Evolutionary conservation across 2,888 invertebrate species (phyloP), one percentile per base, ranked within the genome.

Genomic region (Cataglyphis cursor): DNA sequence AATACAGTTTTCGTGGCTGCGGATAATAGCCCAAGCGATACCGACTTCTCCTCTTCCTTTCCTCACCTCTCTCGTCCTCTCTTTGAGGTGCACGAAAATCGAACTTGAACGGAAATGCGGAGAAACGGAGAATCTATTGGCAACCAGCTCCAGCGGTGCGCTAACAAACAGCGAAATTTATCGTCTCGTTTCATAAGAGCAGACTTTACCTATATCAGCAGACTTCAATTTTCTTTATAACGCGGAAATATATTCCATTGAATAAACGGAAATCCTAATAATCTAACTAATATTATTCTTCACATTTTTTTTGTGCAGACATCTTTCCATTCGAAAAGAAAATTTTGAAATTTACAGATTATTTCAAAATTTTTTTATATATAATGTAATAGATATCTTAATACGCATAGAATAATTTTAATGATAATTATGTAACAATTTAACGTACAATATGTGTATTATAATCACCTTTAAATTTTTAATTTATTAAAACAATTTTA

Each of bases 21-120:
- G 88, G 87, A 89, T 89, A 87, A 89, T 86, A 87, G 85, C 72
- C 72, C 48, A 81, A 84, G 81, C 83, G 86, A 89, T 88, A 86
- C 73, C 76, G 75, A 78, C 59, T 44, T 78, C 41, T 78, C 24
- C 18, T 38, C 35, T 48, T 41, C 12, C 38, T 18, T 28, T 62
- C 48, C 41, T 18, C 54, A 38, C 6, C 57, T 18, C 24, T 28
- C 62, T n/a, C 31, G 18, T 28, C 35, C 31, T 41, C 62, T 38
- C 65, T 65, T 65, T 57, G 72, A 59, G 62, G 72, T 74, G 61
- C 66, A 84, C 66, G 85, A 83, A 83, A 83, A 89, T 89, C 84
- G 89, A 88, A 85, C 80, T 68, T 66, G 61, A 24, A 61, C 87
- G 89, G 82, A 86, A 89, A 82, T 64, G 66, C 70, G 66, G 84